A percentile compares a stretch with the other conserved stretches of the same genome.
Evolutionary conservation across 2,797 vertebrate species (phyloP).

Genomic region (Leuciscus waleckii): DNA sequence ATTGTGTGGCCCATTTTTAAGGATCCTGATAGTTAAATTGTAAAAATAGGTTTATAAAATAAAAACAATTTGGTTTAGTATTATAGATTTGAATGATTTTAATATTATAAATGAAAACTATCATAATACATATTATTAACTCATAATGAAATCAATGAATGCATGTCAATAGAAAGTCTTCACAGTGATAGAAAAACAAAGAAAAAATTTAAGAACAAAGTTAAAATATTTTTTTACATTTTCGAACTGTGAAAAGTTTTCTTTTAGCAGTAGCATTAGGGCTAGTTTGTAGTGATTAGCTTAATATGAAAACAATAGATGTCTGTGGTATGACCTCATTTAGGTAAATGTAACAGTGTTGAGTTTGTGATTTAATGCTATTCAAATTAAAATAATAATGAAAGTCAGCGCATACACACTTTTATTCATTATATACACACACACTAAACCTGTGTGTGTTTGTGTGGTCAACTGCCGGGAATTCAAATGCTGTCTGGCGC

Average conservation of each 20-base stretch:
- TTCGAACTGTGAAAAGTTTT: not conserved
- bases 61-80: not conserved
- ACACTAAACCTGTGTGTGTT: slow-evolving; percentile 45
- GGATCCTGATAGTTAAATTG: not conserved
- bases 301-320: slow-evolving; percentile 3
- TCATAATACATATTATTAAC: not conserved
- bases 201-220: not conserved
- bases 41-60: not conserved
- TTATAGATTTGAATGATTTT: not conserved
- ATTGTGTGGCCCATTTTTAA: not conserved
- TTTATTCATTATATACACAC: slow-evolving; percentile 48
- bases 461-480: slow-evolving; percentile 70
- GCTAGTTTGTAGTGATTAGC: not conserved
- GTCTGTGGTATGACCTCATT: not conserved
- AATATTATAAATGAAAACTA: not conserved
- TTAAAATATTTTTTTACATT: not conserved
- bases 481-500: slow-evolving; percentile 81
- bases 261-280: not conserved
- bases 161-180: not conserved
- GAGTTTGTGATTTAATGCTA: slow-evolving; percentile 48
- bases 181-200: not conserved
- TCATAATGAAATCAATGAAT: not conserved
- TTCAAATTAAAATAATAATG: slow-evolving; percentile 61
- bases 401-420: slow-evolving; percentile 51
- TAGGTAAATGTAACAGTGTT: slow-evolving; percentile 15